phyloP scores from a whole-genome alignment of 2,113 vertebrate species.

The Xenopus laevis region DNA sequence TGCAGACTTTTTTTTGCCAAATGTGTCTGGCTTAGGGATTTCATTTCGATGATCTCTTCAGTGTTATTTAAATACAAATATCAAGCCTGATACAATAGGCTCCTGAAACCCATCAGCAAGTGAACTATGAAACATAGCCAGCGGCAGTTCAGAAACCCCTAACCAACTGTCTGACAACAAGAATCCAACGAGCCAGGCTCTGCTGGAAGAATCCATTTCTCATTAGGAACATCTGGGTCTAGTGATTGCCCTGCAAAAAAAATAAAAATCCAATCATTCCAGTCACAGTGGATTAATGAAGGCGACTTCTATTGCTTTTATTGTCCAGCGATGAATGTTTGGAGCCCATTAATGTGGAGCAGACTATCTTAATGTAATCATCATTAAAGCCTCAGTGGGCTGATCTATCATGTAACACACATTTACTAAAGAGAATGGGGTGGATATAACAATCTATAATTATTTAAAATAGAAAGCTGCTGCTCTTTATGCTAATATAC shows the following conservation, averaged over 20 bases:
- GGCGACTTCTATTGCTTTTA: conserved; percentile 17
- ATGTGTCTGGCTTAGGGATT: conserved; percentile 12
- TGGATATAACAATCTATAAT: conserved; percentile 19
- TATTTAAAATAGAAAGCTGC: conserved; percentile 22
- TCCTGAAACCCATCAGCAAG: conserved; percentile 11
- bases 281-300: conserved; percentile 34
- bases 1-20: conserved; percentile 10
- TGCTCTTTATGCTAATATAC: conserved; percentile 4
- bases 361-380: conserved; percentile 11
- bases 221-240: conserved; percentile 33
- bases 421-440: conserved; percentile 6
- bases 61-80: conserved; percentile 31
- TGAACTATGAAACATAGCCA: conserved; percentile 30
- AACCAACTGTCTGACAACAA: conserved; percentile 16
- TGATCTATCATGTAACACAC: conserved; percentile 25
- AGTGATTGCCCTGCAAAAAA: conserved; percentile 4
- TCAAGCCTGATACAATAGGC: conserved; percentile 22
- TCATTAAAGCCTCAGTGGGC: conserved; percentile 27
- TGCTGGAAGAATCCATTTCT: conserved; percentile 29
- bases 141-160: conserved; percentile 27
- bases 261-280: conserved; percentile 29
- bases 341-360: conserved; percentile 21
- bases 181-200: conserved; percentile 34
- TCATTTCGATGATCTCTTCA: conserved; percentile 15
- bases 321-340: conserved; percentile 31